These are phyloP conservation scores for Panthera leo DNA, from an alignment of 2,113 vertebrate genomes.

Conservation along the genomic window DNA sequence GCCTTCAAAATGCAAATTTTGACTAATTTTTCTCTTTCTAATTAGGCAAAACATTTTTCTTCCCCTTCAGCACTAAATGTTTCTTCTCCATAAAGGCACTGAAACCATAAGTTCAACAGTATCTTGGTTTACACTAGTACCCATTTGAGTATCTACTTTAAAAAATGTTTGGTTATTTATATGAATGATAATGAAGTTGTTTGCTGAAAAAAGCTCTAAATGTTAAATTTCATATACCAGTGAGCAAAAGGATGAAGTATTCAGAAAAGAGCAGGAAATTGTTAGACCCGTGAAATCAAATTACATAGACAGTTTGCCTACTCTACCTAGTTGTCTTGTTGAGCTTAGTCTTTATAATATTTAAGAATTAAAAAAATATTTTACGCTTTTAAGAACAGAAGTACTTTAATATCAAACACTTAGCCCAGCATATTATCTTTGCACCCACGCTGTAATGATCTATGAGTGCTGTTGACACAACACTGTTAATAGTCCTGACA, in stretches of 20 bases:
- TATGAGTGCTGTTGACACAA: neutral
- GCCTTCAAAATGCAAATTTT: neutral
- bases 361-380: neutral
- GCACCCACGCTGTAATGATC: neutral
- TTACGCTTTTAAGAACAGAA: neutral
- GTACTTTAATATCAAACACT: neutral
- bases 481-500: neutral
- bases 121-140: neutral
- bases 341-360: conserved; percentile 15
- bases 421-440: neutral
- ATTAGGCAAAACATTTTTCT: neutral
- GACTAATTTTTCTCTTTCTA: neutral
- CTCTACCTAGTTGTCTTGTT: neutral
- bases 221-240: neutral
- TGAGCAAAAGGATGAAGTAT: neutral
- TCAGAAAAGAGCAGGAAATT: neutral
- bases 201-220: neutral
- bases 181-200: neutral
- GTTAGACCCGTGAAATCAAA: neutral
- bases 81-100: neutral
- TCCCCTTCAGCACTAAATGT: neutral
- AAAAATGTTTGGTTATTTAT: neutral
- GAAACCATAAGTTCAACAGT: neutral
- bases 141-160: neutral
- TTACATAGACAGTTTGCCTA: neutral